These are phyloP conservation scores for Clepsis dumicolana DNA, from an alignment of 2,888 invertebrate species.

Conservation along the genomic window DNA sequence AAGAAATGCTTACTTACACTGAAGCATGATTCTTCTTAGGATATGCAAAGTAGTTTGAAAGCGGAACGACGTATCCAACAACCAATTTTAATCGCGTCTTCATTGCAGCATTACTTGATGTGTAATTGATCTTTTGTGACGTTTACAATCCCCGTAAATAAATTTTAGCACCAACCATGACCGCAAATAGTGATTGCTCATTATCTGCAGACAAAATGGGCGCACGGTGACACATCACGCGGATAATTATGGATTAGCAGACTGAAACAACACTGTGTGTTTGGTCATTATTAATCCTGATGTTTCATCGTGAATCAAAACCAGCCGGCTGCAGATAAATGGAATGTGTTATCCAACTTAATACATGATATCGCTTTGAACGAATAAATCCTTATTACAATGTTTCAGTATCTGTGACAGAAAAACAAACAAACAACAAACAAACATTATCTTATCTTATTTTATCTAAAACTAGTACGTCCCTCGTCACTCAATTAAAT, in stretches of 20 bases:
- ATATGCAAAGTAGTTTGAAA: no score
- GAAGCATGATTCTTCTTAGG: no score
- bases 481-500: no score
- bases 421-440: no score
- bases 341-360: constrained; percentile 12
- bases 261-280: constrained; percentile 65
- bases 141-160: constrained; percentile 17
- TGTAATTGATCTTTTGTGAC: background rate
- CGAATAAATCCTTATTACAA: constrained; percentile 3
- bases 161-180: constrained; percentile 49
- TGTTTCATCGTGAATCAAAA: constrained; percentile 65
- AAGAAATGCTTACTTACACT: background rate
- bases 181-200: constrained; percentile 65
- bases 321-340: constrained; percentile 48
- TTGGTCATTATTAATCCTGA: constrained; percentile 61
- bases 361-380: background rate
- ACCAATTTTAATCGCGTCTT: background rate
- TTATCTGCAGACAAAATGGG: constrained; percentile 64
- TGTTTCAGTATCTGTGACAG: no score
- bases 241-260: constrained; percentile 69
- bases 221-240: constrained; percentile 60
- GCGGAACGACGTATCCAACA: no score
- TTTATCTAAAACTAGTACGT: no score
- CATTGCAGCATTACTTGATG: no score
- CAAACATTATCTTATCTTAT: no score